Evolutionary conservation across 2,888 invertebrate genomes (phyloP).

Genomic region (Crioceris asparagi): DNA sequence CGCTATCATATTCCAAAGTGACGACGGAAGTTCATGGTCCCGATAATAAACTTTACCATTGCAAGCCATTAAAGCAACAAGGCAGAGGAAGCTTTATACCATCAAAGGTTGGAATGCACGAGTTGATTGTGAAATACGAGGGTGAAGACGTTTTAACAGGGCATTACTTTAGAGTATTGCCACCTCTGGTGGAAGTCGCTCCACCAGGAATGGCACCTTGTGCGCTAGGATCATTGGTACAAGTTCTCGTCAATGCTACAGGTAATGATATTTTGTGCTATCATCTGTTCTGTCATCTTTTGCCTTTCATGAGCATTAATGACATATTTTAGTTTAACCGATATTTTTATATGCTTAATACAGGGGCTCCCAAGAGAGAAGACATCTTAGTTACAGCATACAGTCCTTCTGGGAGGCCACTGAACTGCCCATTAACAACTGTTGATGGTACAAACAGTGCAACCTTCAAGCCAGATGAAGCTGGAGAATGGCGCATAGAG

Average conservation of each 20-base stretch:
- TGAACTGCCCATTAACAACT: conserved; percentile 73
- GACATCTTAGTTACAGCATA: conserved; percentile 88
- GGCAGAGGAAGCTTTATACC: conserved; percentile 81
- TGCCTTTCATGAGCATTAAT: too few relatives aligned
- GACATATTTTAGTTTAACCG: too few relatives aligned
- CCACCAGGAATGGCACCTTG: conserved; percentile 93
- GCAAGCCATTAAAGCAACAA: conserved; percentile 47
- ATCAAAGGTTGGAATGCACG: conserved; percentile 88
- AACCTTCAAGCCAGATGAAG: conserved; percentile 94
- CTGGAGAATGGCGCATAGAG: conserved; percentile 94
- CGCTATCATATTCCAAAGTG: conserved; percentile 32
- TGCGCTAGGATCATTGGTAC: conserved; percentile 87
- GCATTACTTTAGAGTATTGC: conserved; percentile 78
- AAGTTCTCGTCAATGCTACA: conserved; percentile 82
- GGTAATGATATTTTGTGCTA: conserved; percentile 41
- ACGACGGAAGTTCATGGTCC: conserved; percentile 34
- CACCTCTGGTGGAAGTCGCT: conserved; percentile 75
- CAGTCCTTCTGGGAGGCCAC: conserved; percentile 76
- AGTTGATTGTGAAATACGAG: conserved; percentile 49
- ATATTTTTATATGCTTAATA: too few relatives aligned
- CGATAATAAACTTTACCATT: conserved; percentile 34
- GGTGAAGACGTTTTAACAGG: conserved; percentile 45
- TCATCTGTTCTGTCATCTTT: too few relatives aligned
- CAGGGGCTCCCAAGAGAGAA: conserved; percentile 65
- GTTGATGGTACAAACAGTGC: conserved; percentile 88